These are phyloP conservation scores for Rattus rattus DNA, from an alignment of 2,113 vertebrate genomes.

Conservation along the genomic window DNA sequence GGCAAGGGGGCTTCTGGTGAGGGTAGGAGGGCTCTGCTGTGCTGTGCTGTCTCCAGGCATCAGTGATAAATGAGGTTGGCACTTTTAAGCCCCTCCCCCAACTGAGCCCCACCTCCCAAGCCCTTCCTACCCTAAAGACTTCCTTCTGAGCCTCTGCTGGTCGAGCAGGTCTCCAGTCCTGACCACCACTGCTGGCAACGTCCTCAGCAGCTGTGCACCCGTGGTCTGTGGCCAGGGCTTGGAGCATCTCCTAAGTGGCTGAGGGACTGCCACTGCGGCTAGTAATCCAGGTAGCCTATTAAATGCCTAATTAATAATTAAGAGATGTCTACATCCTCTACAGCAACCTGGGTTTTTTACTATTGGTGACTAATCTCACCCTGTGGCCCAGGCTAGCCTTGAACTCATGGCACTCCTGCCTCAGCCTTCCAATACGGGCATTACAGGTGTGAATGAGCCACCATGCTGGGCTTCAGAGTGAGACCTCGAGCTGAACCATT, in stretches of 20 bases:
- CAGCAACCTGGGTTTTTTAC: neutral
- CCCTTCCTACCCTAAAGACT: neutral
- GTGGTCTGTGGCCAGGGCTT: neutral
- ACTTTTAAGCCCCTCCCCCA: neutral
- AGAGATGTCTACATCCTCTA: neutral
- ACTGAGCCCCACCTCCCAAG: neutral
- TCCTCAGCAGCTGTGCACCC: neutral
- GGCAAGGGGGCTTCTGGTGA: neutral
- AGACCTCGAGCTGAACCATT: neutral
- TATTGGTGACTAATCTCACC: neutral
- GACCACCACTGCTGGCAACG: fast-evolving
- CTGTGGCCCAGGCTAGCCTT: neutral
- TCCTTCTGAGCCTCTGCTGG: neutral
- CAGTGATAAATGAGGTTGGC: neutral
- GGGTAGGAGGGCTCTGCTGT: neutral
- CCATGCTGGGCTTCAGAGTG: neutral
- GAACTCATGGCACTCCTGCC: neutral
- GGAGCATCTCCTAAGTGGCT: neutral
- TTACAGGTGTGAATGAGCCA: neutral
- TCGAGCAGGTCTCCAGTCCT: neutral
- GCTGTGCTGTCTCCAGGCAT: neutral
- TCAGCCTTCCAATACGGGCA: neutral
- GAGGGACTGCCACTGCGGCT: neutral
- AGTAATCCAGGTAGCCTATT: neutral
- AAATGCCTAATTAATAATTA: neutral